Conservation (phyloP, 2,113 vertebrate genomes). For the Microtus ochrogaster region DNA sequence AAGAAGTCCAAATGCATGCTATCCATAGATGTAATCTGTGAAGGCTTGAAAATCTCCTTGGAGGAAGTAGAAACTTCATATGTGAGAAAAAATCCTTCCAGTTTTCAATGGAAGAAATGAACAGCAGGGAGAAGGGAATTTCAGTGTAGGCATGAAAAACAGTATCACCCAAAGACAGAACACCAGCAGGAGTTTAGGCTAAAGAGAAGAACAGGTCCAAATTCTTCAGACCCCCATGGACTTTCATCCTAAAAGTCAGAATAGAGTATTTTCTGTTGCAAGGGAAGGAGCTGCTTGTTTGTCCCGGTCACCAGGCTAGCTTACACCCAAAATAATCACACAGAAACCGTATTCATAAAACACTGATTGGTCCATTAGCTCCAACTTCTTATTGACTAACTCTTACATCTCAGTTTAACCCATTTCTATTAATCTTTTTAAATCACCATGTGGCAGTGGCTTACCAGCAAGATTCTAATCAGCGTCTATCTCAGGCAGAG, state of each 20-base stretch:
- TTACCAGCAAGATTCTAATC: too few species aligned
- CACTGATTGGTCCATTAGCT: too few species aligned
- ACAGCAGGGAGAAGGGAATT: neutral
- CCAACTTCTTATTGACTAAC: too few species aligned
- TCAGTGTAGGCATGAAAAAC: neutral
- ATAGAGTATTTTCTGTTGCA: neutral
- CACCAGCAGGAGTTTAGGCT: too few species aligned
- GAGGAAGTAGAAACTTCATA: neutral
- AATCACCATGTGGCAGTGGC: too few species aligned
- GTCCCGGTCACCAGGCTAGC: too few species aligned
- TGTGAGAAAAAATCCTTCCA: neutral
- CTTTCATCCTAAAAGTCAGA: neutral
- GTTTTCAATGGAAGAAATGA: neutral
- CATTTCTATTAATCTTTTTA: too few species aligned
- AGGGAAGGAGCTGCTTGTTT: too few species aligned
- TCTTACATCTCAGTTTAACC: too few species aligned
- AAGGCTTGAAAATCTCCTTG: neutral
- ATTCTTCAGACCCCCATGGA: neutral
- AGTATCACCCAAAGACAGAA: neutral
- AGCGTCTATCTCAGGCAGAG: too few species aligned
- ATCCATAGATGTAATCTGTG: neutral
- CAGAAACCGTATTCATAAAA: too few species aligned
- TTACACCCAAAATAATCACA: too few species aligned
- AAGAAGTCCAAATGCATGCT: neutral
- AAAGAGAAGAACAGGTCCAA: neutral